Percentiles rank a stretch among this genome's conserved stretches.
phyloP scores from a whole-genome alignment of 2,113 vertebrate genomes.

The Burhinus bistriatus region DNA sequence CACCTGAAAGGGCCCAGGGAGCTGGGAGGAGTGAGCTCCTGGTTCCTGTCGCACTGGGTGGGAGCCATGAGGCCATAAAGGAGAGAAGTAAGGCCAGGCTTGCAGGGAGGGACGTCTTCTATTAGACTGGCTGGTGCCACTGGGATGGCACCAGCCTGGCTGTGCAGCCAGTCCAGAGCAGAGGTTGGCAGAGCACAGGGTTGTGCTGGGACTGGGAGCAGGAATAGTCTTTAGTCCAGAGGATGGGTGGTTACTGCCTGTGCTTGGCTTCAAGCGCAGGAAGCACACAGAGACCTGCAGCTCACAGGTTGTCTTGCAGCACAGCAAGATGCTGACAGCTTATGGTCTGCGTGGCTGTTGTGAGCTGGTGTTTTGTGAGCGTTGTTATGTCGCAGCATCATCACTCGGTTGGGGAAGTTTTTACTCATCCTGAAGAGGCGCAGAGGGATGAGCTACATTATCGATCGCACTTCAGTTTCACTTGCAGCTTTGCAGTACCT shows the following conservation, averaged over 20 bases:
- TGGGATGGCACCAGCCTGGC: not conserved
- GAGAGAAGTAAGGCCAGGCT: not conserved
- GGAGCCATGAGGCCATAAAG: not conserved
- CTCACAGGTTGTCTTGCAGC: no score
- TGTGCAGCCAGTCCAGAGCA: no score
- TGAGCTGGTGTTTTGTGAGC: not conserved
- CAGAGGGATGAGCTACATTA: not conserved
- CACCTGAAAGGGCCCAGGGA: not conserved
- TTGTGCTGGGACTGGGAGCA: not conserved
- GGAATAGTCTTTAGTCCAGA: not conserved
- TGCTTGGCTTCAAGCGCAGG: no score
- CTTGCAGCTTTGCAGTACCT: not conserved
- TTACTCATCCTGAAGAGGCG: not conserved
- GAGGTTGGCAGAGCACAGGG: no score
- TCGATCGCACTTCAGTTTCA: not conserved
- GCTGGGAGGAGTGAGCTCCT: not conserved
- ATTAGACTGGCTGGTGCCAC: no score
- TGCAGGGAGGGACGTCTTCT: not conserved
- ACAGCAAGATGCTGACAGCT: not conserved
- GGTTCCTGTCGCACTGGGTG: not conserved
- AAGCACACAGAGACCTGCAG: not conserved
- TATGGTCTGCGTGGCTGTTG: no score
- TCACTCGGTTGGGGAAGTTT: not conserved
- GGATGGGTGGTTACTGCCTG: no score
- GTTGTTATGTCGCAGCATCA: accelerated